phyloP scores from a whole-genome alignment of 2,797 vertebrate genomes.

The Labroides dimidiatus region DNA sequence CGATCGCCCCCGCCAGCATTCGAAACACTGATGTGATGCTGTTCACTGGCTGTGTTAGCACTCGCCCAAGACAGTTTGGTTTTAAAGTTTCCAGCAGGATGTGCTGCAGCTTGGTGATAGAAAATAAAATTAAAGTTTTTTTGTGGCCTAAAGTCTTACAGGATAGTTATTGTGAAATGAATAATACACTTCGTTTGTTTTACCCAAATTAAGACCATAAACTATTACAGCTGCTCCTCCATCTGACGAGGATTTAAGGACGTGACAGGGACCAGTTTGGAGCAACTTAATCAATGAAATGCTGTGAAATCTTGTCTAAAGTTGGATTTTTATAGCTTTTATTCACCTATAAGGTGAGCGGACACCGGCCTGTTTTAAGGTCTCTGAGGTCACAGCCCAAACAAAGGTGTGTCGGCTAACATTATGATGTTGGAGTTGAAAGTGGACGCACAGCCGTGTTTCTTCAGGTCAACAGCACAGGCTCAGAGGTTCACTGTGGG shows the following conservation, averaged over 20 bases:
- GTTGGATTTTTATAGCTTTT: no score
- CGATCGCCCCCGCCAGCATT: conserved; percentile 48
- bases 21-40: conserved; percentile 56
- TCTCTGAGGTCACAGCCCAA: not conserved
- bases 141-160: not conserved
- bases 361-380: no score
- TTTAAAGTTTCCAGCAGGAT: conserved; percentile 15
- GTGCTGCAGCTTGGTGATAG: conserved; percentile 26
- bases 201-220: no score
- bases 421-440: not conserved
- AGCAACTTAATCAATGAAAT: no score
- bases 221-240: no score
- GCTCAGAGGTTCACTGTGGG: not conserved
- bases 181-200: no score
- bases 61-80: conserved; percentile 1
- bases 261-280: no score
- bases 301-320: no score
- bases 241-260: no score
- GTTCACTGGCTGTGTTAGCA: conserved; percentile 29
- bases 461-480: not conserved
- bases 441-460: not conserved
- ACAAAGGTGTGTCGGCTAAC: not conserved
- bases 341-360: no score
- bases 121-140: not conserved
- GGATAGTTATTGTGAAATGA: not conserved